A percentile compares a stretch with the other conserved stretches of the same genome.
Conservation (phyloP, 2,113 vertebrate genomes). For the Sorex araneus region DNA sequence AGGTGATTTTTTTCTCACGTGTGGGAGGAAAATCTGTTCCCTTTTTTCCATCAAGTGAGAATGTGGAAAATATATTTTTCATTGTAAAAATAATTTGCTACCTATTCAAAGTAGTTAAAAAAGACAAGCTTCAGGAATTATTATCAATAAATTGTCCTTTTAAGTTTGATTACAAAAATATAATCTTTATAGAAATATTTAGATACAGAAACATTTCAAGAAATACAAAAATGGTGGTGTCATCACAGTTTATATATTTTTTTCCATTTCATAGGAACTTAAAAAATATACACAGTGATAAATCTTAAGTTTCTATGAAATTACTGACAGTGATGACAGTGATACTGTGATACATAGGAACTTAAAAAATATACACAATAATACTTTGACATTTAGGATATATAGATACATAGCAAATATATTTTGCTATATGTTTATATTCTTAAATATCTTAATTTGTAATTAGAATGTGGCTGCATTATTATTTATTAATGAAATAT, state of each 20-base stretch:
- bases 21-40: conserved; percentile 85
- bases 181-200: conserved; percentile 20
- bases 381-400: conserved; percentile 1
- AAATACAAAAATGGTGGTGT: background rate
- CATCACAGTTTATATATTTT: background rate
- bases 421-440: too few relatives aligned
- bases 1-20: conserved; percentile 85
- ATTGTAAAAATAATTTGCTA: conserved; percentile 78
- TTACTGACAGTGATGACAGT: too few relatives aligned
- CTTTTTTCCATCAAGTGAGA: conserved; percentile 72
- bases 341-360: too few relatives aligned
- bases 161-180: conserved; percentile 68
- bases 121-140: conserved; percentile 51
- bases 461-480: background rate
- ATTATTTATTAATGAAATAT: background rate
- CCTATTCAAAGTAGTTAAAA: conserved; percentile 68
- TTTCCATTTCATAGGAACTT: conserved; percentile 28
- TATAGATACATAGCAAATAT: background rate
- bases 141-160: conserved; percentile 44
- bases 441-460: background rate
- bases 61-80: conserved; percentile 73
- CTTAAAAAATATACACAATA: background rate
- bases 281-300: background rate
- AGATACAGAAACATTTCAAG: conserved; percentile 45
- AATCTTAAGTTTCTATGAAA: too few relatives aligned